phyloP scores from a whole-genome alignment of 2,888 invertebrate genomes.

The Apotomis betuletana region DNA sequence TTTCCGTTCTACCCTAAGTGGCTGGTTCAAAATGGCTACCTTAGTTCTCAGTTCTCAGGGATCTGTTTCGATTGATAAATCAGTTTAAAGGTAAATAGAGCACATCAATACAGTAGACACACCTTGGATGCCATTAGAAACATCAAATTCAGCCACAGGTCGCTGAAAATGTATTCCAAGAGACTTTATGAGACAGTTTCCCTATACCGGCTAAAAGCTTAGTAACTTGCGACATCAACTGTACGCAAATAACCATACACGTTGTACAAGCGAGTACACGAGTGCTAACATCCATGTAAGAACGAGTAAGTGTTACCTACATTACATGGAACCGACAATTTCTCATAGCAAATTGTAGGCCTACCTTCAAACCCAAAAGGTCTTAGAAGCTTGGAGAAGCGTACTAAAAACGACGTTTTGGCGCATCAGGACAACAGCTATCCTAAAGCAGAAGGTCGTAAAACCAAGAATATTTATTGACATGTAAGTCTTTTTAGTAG shows the following conservation, averaged over 20 bases:
- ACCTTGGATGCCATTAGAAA: no score
- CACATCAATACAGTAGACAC: no score
- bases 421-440: not conserved
- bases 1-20: no score
- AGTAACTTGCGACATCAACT: constrained; percentile 8
- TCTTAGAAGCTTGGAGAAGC: not conserved
- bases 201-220: not conserved
- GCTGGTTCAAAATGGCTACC: no score
- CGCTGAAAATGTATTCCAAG: no score
- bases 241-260: constrained; percentile 15
- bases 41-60: no score
- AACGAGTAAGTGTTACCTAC: constrained; percentile 19
- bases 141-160: no score
- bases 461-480: not conserved
- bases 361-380: not conserved
- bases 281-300: constrained; percentile 17
- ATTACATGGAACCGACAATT: constrained; percentile 15
- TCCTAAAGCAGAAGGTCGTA: not conserved
- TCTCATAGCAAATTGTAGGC: constrained; percentile 32
- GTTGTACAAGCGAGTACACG: constrained; percentile 13
- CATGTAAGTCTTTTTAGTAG: not conserved
- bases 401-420: constrained; percentile 7
- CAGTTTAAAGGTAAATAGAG: no score
- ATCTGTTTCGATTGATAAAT: no score
- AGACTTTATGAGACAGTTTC: no score